Conservation (phyloP, 2,888 invertebrate species). For the Conus canariensis region DNA sequence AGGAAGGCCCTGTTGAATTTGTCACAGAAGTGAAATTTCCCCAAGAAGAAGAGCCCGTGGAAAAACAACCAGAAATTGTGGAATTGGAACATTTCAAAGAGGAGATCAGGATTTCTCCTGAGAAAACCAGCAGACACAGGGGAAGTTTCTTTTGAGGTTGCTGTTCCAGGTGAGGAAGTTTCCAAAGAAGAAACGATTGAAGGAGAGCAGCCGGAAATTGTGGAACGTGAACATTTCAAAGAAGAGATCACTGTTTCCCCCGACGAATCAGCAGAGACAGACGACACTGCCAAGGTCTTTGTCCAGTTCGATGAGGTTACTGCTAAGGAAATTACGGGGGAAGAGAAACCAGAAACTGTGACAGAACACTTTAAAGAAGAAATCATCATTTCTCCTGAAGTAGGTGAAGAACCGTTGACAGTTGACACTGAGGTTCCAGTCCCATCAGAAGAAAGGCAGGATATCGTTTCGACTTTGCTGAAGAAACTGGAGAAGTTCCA, state of each 20-base stretch:
- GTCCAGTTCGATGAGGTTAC: not conserved
- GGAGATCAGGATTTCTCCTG: conserved; percentile 28
- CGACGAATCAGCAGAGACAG: conserved; percentile 31
- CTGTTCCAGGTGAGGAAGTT: not conserved
- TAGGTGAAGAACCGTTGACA: conserved; percentile 3
- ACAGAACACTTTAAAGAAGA: conserved; percentile 40
- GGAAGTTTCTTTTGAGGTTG: not conserved
- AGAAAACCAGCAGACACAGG: conserved; percentile 30
- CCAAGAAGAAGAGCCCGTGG: not conserved
- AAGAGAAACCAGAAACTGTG: conserved; percentile 4
- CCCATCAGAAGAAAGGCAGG: not conserved
- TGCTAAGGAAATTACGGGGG: not conserved
- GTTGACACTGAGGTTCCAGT: not conserved
- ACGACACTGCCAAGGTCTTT: not conserved
- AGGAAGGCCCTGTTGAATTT: conserved; percentile 3
- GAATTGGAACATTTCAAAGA: conserved; percentile 36
- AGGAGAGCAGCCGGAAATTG: conserved; percentile 15
- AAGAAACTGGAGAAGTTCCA: not conserved
- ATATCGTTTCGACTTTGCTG: not conserved
- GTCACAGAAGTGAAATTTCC: not conserved
- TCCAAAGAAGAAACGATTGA: not conserved
- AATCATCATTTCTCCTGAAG: conserved; percentile 32
- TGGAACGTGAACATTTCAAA: conserved; percentile 37
- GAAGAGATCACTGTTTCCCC: conserved; percentile 32
- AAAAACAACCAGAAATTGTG: not conserved